Base-by-base conservation (phyloP, 92 coral and sea anemone genomes). In the Porites lobata region DNA sequence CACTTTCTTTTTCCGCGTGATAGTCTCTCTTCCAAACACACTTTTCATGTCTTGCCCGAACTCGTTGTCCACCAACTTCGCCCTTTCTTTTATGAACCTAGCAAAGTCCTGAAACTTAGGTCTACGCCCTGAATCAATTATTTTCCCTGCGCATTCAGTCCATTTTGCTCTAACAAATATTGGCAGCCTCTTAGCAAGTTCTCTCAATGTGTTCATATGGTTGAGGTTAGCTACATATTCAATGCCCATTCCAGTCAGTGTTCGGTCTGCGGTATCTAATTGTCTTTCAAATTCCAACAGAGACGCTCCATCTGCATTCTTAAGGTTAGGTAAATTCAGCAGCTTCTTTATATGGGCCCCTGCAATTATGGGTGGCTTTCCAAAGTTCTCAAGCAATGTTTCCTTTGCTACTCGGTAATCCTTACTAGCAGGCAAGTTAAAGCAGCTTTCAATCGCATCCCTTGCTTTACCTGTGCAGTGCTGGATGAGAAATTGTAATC, bases 121-220 rank as follows among this genome's bases (percentile, higher is more conserved):
- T 75, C 91, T 85, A 14, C 75, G 69, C 1, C 78, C 94, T 5
- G 86, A 66, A 38, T 61, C 96, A 66, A 93, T 83, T 22, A 94
- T 94, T n/a, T 66, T 87, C n/a, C 96, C 94, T 47, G 96, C 93
- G 13, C 88, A 76, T 69, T 94, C 94, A 0, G 94, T 94, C 96
- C 96, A 94, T 83, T 81, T 85, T 20, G 76, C 87, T 89, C 89
- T 78, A 56, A 94, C 59, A 29, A 92, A 92, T 86, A 92, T 59
- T n/a, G 95, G 95, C 12, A 87, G 74, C 75, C 88, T 92, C 86
- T 78, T 84, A 14, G 76, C 72, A 1, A 94, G 81, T 29, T 83
- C 90, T 52, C 89, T 68, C 77, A 94, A 65, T 9, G 92, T 94
- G 84, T 92, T 90, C 88, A 89, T 84, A 74, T 89, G 98, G 47